Evolutionary conservation across 2,113 vertebrate genomes (phyloP).

Genomic region (Brachyistius frenatus): DNA sequence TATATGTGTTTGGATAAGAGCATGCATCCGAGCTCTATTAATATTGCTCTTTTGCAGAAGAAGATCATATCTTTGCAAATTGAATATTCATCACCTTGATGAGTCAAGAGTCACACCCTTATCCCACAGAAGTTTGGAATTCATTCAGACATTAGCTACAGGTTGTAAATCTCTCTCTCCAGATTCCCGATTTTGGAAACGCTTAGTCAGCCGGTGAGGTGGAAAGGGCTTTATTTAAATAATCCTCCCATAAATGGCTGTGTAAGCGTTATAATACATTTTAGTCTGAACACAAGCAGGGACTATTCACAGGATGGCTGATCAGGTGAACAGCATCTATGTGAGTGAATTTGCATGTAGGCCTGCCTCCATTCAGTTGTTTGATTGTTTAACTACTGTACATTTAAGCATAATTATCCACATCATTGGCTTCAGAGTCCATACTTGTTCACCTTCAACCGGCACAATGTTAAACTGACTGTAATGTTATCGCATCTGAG

Average conservation of each 20-base stretch:
- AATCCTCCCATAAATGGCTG: slow-evolving; percentile 54
- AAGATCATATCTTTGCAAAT: slow-evolving; percentile 74
- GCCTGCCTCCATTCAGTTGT: slow-evolving; percentile 22
- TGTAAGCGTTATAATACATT: slow-evolving; percentile 48
- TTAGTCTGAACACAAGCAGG: slow-evolving; percentile 34
- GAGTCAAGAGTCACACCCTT: slow-evolving; percentile 58
- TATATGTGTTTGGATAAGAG: slow-evolving; percentile 77
- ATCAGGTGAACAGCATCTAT: slow-evolving; percentile 23
- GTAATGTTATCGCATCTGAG: slow-evolving; percentile 67
- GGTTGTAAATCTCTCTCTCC: slow-evolving; percentile 67
- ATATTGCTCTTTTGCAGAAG: slow-evolving; percentile 78
- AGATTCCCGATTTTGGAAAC: slow-evolving; percentile 60
- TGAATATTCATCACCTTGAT: slow-evolving; percentile 77
- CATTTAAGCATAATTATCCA: slow-evolving; percentile 57
- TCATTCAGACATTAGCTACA: slow-evolving; percentile 68
- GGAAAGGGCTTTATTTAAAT: slow-evolving; percentile 56
- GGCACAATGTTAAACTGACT: slow-evolving; percentile 63
- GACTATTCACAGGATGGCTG: slow-evolving; percentile 54
- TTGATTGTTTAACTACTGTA: slow-evolving; percentile 55
- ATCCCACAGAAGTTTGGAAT: slow-evolving; percentile 57
- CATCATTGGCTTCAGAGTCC: slow-evolving; percentile 52
- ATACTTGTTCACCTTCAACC: slow-evolving; percentile 66
- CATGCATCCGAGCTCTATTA: slow-evolving; percentile 72
- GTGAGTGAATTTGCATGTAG: slow-evolving; percentile 3
- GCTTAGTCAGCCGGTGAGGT: slow-evolving; percentile 55